phyloP scores from a whole-genome alignment of 2,113 vertebrate species.

The Protobothrops mucrosquamatus region DNA sequence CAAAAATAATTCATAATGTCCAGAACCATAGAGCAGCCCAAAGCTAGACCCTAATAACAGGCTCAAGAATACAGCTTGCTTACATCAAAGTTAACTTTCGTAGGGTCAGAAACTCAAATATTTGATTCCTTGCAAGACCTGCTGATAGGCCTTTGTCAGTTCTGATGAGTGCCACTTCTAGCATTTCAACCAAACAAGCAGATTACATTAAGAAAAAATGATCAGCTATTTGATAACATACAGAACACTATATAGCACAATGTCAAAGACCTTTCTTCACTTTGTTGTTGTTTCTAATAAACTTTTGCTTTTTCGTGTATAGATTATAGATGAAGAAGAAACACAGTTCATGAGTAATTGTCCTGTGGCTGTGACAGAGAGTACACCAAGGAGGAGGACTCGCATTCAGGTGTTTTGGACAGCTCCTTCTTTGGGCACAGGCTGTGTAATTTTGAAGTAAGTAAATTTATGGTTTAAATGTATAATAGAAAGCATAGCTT shows the following conservation, averaged over 20 bases:
- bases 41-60: neutral
- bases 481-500: neutral
- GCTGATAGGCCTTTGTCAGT: neutral
- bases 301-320: neutral
- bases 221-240: neutral
- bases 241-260: neutral
- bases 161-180: neutral
- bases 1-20: neutral
- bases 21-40: neutral
- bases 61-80: no score
- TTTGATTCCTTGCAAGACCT: neutral
- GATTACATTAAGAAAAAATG: neutral
- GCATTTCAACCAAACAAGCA: neutral
- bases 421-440: constrained; percentile 84
- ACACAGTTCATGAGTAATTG: constrained; percentile 98
- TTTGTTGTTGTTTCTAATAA: fast-evolving
- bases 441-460: constrained; percentile 92
- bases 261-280: neutral
- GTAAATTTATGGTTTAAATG: constrained; percentile 54
- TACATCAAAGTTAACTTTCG: neutral
- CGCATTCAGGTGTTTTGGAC: constrained; percentile 96
- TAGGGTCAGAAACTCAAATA: neutral
- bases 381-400: constrained; percentile 89
- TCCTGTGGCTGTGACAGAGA: constrained; percentile 93
- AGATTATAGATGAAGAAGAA: constrained; percentile 98